These are phyloP conservation scores for Myotis myotis DNA, from an alignment of 2,797 vertebrate genomes.

Conservation along the genomic window DNA sequence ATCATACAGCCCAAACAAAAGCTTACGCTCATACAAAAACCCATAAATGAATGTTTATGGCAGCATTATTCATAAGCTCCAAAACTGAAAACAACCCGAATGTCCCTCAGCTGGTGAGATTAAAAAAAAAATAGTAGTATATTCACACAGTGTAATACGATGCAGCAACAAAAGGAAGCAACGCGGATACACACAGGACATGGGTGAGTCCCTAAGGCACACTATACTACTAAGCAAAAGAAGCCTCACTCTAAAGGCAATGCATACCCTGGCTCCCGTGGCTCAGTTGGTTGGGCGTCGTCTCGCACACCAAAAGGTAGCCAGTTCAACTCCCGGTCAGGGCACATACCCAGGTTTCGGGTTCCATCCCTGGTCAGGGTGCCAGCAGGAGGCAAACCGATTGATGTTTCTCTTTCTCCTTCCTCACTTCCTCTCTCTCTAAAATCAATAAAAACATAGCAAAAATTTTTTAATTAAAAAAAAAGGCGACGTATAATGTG, in stretches of 20 bases:
- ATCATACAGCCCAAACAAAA: not conserved
- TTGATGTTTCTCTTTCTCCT: not conserved
- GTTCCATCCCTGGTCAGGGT: not conserved
- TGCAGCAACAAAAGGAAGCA: fast-evolving
- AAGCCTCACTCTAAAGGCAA: not conserved
- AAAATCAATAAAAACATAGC: not conserved
- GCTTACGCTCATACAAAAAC: not conserved
- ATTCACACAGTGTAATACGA: not conserved
- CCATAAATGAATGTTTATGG: not conserved
- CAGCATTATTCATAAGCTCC: not conserved
- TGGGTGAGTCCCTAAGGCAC: not conserved
- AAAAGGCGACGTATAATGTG: not conserved
- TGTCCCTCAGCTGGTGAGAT: not conserved
- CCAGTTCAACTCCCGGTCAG: not conserved
- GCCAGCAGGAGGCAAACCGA: not conserved
- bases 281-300: not conserved
- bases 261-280: not conserved
- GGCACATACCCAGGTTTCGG: not conserved
- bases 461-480: not conserved
- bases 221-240: not conserved
- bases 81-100: not conserved
- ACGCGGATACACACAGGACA: fast-evolving
- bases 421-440: not conserved
- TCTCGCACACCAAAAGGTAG: not conserved
- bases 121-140: too few species aligned